These are phyloP conservation scores for Troides oblongomaculatus DNA, from an alignment of 2,888 invertebrate species.

Conservation along the genomic window DNA sequence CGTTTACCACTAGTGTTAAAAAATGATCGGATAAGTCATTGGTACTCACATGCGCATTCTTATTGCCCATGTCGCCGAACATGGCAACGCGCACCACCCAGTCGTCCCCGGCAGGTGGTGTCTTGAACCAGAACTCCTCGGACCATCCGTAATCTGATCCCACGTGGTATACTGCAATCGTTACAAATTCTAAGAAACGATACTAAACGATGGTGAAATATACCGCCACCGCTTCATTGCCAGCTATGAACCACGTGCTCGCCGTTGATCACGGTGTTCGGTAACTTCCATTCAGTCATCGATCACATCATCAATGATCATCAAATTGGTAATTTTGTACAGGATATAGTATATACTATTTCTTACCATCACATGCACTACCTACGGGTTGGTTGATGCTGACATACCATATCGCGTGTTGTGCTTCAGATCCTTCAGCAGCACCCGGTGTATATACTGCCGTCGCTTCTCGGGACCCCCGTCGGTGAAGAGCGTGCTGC, in stretches of 20 bases:
- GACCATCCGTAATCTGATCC: conserved; percentile 93
- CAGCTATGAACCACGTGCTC: too few relatives aligned
- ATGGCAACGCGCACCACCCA: conserved; percentile 92
- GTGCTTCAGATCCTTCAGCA: conserved; percentile 80
- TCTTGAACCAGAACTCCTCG: conserved; percentile 86
- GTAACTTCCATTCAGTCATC: too few relatives aligned
- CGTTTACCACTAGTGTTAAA: too few relatives aligned
- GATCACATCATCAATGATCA: too few relatives aligned
- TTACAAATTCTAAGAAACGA: background rate
- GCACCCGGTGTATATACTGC: conserved; percentile 90
- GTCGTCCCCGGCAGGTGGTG: conserved; percentile 82
- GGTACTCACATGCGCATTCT: conserved; percentile 85
- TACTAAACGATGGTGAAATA: too few relatives aligned
- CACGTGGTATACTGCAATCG: conserved; percentile 85
- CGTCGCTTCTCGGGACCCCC: conserved; percentile 82
- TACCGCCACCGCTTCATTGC: too few relatives aligned
- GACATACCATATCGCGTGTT: conserved; percentile 82
- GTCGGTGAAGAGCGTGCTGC: conserved; percentile 84
- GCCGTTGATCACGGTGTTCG: too few relatives aligned
- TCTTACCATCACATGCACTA: too few relatives aligned
- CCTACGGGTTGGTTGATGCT: background rate
- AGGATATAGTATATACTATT: too few relatives aligned
- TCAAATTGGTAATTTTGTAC: too few relatives aligned
- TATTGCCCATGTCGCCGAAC: conserved; percentile 96
- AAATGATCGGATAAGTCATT: background rate